These are phyloP conservation scores for Scolopax mira DNA, from an alignment of 2,113 vertebrate genomes.

Conservation along the genomic window DNA sequence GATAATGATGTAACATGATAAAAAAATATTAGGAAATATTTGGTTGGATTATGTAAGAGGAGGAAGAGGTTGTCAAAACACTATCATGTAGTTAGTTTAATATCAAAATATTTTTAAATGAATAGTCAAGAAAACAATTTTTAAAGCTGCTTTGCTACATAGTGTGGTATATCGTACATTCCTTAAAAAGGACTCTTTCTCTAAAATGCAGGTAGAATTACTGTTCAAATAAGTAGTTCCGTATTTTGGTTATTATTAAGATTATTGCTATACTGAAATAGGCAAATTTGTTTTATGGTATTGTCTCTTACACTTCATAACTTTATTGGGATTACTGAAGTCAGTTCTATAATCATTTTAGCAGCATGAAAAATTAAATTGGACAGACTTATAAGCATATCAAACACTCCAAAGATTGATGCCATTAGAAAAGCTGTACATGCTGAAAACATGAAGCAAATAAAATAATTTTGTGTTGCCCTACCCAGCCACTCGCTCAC, in stretches of 20 bases:
- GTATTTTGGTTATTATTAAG: not conserved
- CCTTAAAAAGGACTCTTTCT: not conserved
- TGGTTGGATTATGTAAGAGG: not conserved
- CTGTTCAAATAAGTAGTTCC: not conserved
- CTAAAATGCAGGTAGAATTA: not conserved
- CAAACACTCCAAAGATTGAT: not conserved
- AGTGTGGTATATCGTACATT: not conserved
- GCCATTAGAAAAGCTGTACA: not conserved
- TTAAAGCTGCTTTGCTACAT: not conserved
- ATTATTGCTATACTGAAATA: not conserved
- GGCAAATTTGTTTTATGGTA: not conserved
- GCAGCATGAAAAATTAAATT: conserved; percentile 9
- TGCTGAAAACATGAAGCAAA: not conserved
- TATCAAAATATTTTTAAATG: not conserved
- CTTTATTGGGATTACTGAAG: not conserved
- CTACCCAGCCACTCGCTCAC: fast-evolving
- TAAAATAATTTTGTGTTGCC: not conserved
- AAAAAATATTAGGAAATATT: not conserved
- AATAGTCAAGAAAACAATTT: not conserved
- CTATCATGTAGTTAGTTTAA: not conserved
- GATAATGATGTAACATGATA: not conserved
- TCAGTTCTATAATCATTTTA: not conserved
- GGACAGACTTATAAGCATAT: not conserved
- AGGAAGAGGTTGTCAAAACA: not conserved
- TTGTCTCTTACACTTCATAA: not conserved